Conservation (phyloP, 2,888 invertebrate species). For the Drosophila rellima region DNA sequence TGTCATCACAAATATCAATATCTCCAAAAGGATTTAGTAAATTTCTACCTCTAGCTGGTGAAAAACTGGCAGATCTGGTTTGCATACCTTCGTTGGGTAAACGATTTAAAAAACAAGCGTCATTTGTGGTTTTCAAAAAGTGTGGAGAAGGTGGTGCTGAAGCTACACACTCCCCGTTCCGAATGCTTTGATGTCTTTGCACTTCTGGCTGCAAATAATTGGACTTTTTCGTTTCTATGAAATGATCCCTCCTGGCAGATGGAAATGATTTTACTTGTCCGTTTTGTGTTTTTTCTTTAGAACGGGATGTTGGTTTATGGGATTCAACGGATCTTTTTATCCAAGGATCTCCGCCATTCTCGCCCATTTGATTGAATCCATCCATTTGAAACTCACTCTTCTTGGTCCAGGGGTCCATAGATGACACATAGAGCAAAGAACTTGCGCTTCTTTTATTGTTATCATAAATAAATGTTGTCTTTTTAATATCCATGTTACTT, state of each 20-base stretch:
- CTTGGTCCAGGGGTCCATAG: conserved; percentile 85
- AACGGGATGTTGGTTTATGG: conserved; percentile 11
- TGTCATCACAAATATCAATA: conserved; percentile 27
- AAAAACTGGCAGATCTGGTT: conserved; percentile 70
- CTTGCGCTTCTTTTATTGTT: conserved; percentile 82
- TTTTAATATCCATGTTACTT: conserved; percentile 74
- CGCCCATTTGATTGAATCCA: conserved; percentile 27
- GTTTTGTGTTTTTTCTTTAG: conserved; percentile 39
- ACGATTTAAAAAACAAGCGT: conserved; percentile 58
- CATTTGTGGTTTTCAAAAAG: conserved; percentile 65
- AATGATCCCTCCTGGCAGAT: conserved; percentile 68
- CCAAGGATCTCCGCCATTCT: conserved; percentile 78
- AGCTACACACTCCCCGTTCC: conserved; percentile 48
- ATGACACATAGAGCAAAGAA: conserved; percentile 83
- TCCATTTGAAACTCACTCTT: conserved; percentile 66
- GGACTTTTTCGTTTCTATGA: conserved; percentile 33
- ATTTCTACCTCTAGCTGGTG: conserved; percentile 69
- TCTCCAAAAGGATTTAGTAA: conserved; percentile 58
- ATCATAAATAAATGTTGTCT: conserved; percentile 69
- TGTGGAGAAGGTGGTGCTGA: conserved; percentile 82
- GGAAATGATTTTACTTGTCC: conserved; percentile 77
- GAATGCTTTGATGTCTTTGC: conserved; percentile 71
- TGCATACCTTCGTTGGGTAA: conserved; percentile 44
- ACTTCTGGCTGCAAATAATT: conserved; percentile 67
- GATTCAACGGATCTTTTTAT: conserved; percentile 67